These are phyloP conservation scores for Melanotus villosus DNA, from an alignment of 2,888 invertebrate species.

Conservation along the genomic window DNA sequence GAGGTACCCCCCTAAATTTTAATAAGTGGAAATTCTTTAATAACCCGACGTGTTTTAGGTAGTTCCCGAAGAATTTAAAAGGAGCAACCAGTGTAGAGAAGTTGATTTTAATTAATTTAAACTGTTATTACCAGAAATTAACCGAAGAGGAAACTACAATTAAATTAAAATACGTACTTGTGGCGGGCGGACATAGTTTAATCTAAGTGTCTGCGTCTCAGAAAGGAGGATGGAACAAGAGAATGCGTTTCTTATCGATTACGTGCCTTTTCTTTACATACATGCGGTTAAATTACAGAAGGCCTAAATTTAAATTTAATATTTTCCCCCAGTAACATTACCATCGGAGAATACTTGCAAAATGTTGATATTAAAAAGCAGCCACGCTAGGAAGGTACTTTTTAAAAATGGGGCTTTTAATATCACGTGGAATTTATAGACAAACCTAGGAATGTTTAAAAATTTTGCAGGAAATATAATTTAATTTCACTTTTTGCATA, in stretches of 20 bases:
- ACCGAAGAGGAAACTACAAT: background rate
- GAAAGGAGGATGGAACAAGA: background rate
- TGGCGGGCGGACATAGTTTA: conserved; percentile 2
- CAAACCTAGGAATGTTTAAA: too few relatives aligned
- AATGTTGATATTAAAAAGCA: too few relatives aligned
- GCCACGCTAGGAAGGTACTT: too few relatives aligned
- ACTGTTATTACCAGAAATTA: background rate
- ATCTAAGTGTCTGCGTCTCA: background rate
- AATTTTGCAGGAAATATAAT: too few relatives aligned
- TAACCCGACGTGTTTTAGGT: background rate
- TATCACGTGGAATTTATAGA: too few relatives aligned
- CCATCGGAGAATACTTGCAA: too few relatives aligned
- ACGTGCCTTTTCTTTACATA: background rate
- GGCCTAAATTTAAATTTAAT: too few relatives aligned
- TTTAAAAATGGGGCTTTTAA: too few relatives aligned
- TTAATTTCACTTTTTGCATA: too few relatives aligned
- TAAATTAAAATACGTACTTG: background rate
- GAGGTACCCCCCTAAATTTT: background rate
- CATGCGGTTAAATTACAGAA: background rate
- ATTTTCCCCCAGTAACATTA: too few relatives aligned
- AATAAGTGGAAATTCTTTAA: too few relatives aligned
- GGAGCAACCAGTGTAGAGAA: background rate
- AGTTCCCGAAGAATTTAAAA: background rate
- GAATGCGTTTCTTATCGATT: conserved; percentile 8
- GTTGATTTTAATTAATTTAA: conserved; percentile 2